Percentiles rank a stretch among this genome's conserved stretches.
phyloP scores from a whole-genome alignment of 1,140 invertebrate genomes.

The Trachelipus rathkii region DNA sequence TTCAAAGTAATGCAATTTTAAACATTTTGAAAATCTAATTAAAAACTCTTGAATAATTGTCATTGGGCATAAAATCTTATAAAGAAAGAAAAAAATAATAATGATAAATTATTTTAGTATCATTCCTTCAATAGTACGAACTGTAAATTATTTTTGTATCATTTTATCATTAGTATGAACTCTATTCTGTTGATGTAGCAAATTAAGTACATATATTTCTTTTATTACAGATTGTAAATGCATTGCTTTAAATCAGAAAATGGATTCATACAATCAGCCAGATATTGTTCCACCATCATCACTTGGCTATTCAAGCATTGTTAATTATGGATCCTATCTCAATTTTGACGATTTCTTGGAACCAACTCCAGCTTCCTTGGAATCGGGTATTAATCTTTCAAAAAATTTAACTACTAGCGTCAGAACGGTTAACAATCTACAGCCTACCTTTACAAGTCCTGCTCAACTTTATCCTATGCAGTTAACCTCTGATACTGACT shows the following conservation, averaged over 20 bases:
- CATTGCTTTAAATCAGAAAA: background rate
- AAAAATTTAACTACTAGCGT: background rate
- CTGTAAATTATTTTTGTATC: too few species aligned
- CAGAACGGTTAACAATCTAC: background rate
- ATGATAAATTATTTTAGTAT: too few species aligned
- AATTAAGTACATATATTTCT: too few species aligned
- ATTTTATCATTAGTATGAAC: too few species aligned
- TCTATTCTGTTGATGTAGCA: too few species aligned
- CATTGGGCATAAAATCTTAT: too few species aligned
- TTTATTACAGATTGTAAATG: too few species aligned
- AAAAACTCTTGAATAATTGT: too few species aligned
- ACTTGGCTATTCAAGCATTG: background rate
- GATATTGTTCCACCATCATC: background rate
- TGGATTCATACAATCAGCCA: background rate
- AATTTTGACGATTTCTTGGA: background rate
- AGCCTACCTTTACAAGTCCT: background rate
- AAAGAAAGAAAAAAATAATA: too few species aligned
- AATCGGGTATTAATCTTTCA: background rate
- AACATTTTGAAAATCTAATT: too few species aligned
- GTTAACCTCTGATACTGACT: background rate
- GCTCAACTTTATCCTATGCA: background rate
- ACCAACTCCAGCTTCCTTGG: background rate
- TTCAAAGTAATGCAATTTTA: too few species aligned
- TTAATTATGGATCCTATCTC: background rate
- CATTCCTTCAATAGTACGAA: too few species aligned